Evolutionary conservation across 37 sponge, comb jelly and placozoan genomes (phyloP), one percentile per base, ranked within the genome.

Genomic region (Aphrocallistes beatrix): DNA sequence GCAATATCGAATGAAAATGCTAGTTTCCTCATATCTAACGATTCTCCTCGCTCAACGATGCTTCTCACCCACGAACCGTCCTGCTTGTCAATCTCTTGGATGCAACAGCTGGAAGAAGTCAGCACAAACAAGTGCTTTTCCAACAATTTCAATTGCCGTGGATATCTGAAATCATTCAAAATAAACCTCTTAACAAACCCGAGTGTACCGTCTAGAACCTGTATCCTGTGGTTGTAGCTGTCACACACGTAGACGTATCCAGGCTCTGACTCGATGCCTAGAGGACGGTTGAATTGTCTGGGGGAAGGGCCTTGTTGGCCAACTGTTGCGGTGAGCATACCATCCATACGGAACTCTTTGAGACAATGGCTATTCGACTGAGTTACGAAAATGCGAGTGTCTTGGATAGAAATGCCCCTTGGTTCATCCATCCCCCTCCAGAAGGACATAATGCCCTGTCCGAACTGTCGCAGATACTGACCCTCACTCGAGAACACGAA

Each of bases 31-130:
- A 13, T 30, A 3, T 60, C 28, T 25, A 6, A 21, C 3, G 75
- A 13, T 3, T 60, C 34, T 6, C n/a, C 75, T 60, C 10, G 75
- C 34, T 19, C n/a, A 19, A 60, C 34, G 10, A 60, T 60, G n/a
- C 75, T 60, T 13, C 75, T 3, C 25, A 60, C 34, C 75, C 75
- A 60, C 6, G 75, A 60, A 13, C 75, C 75, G 34, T 60, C 75
- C 34, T 60, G 75, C 75, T 60, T 60, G 75, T 60, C 75, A 13
- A 60, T 60, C 75, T 60, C 75, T 30, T 60, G 75, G 3, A 60
- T 13, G 34, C 75, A 60, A 30, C 28, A 25, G 75, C 25, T 19
- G 34, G 10, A 60, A 3, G 3, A 13, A 60, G 75, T 32, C 75
- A 60, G 75, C 75, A 60, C 75, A 13, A 60, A 60, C 3, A 60